Evolutionary conservation across 1,140 invertebrate genomes (phyloP), one percentile per base, ranked within the genome.

Genomic region (Macrobrachium rosenbergii): DNA sequence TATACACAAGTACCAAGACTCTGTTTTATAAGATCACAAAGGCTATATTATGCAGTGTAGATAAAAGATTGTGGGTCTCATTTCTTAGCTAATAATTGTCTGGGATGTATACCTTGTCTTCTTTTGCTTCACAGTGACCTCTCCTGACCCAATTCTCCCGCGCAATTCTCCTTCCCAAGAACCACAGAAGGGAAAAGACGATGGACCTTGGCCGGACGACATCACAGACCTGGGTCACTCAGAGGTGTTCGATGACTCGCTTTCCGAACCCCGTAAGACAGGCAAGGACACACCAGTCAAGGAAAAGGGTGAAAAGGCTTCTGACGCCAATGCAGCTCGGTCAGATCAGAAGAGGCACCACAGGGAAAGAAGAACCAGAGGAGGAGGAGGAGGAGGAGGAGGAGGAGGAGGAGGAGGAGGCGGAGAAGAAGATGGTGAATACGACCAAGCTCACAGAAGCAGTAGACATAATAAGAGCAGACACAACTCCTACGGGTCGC

Each of bases 211-310:
- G 64, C 87, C 87, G 8, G 89, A 90, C 58, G 89, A 90, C 76
- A 62, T 82, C 21, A 90, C 89, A 3, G 89, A 90, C 43, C 84
- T 87, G 6, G 89, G 87, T 14, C 89, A 83, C 23, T 90, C 89
- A n/a, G 89, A 90, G 60, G 89, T 90, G 5, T 90, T 90, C 43
- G 89, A 90, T 14, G 89, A 90, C 60, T 90, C 89, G 6, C 79
- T 88, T 7, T 90, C 89, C 14, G 89, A 90, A 59, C 81, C 87
- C n/a, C 82, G 87, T 52, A 88, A 88, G 43, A 52, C 52, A 19
- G 82, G 84, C 84, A 89, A 77, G 60, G 88, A 83, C 59, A 80
- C n/a, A 69, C n/a, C 78, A 37, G 58, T 45, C 37, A 82, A 76
- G 62, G 67, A 75, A 67, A 67, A 21, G 28, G 60, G 14, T 17